These are phyloP conservation scores for Cyrtonyx montezumae DNA, from an alignment of 2,113 vertebrate species.

Conservation along the genomic window DNA sequence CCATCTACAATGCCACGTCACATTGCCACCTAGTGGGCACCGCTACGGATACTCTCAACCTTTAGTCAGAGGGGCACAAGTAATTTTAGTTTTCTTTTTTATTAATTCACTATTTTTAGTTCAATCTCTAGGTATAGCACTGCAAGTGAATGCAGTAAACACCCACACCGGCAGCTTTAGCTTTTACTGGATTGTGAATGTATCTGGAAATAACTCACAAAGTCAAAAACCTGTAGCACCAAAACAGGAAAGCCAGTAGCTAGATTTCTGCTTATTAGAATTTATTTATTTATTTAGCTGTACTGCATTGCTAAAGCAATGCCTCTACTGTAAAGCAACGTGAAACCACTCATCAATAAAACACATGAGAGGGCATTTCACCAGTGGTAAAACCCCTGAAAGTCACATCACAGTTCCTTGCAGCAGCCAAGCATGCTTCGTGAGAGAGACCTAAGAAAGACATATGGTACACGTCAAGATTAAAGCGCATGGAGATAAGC, in stretches of 20 bases:
- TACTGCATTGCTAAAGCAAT: background rate
- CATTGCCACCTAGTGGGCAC: constrained; percentile 16
- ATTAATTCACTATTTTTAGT: background rate
- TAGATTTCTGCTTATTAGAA: background rate
- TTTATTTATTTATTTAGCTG: too few relatives aligned
- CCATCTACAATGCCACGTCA: background rate
- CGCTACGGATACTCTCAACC: background rate
- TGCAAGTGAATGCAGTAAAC: background rate
- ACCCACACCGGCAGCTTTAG: background rate
- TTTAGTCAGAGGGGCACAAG: accelerated
- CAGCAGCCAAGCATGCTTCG: background rate
- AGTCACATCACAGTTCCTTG: background rate
- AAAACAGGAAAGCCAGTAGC: background rate
- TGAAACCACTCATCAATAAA: background rate
- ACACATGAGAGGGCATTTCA: background rate
- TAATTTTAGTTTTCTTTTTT: background rate
- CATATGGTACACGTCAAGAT: background rate
- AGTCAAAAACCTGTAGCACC: background rate
- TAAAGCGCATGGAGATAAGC: background rate
- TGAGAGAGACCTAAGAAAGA: background rate
- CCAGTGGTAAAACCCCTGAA: background rate
- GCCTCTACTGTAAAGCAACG: background rate
- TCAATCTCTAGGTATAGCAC: background rate
- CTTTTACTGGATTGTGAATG: background rate
- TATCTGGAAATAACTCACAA: background rate